phyloP scores from a whole-genome alignment of 92 coral and sea anemone genomes.

The Meandrina meandrites region DNA sequence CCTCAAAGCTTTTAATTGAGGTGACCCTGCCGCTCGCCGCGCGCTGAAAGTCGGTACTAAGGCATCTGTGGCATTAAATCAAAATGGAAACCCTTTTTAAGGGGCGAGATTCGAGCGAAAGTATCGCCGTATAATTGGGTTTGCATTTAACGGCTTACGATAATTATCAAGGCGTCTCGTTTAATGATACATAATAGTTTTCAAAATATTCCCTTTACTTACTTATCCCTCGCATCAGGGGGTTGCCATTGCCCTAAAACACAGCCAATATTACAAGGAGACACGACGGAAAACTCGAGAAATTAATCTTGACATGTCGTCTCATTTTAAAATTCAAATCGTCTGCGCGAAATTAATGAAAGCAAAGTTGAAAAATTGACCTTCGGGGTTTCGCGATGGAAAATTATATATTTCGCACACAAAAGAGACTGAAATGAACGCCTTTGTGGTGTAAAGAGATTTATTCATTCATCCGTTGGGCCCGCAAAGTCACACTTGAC shows the following conservation, averaged over 20 bases:
- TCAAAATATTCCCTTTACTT: slow-evolving; percentile 39
- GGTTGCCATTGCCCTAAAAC: neutral
- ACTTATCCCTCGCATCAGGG: slow-evolving; percentile 25
- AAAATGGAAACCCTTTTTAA: slow-evolving; percentile 9
- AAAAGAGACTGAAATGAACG: neutral
- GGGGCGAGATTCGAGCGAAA: neutral
- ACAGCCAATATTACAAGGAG: neutral
- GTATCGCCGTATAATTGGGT: slow-evolving; percentile 37
- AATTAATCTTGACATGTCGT: slow-evolving; percentile 1
- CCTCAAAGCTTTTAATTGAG: slow-evolving; percentile 21
- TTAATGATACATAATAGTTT: slow-evolving; percentile 49
- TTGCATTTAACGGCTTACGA: slow-evolving; percentile 56
- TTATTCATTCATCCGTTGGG: neutral
- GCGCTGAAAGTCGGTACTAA: neutral
- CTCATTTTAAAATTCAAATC: neutral
- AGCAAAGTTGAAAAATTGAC: slow-evolving; percentile 6
- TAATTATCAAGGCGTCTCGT: slow-evolving; percentile 57
- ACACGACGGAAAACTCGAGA: slow-evolving; percentile 15
- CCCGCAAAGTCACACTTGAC: slow-evolving; percentile 5
- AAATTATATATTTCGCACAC: slow-evolving; percentile 2
- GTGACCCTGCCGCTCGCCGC: slow-evolving; percentile 3
- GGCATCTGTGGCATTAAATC: neutral
- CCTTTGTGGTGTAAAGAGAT: neutral
- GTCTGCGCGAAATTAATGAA: neutral
- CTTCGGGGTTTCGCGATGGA: neutral